A percentile compares a stretch with the other conserved stretches of the same genome.
Conservation (phyloP, 1,140 invertebrate species). For the Lordiphosa collinella region DNA sequence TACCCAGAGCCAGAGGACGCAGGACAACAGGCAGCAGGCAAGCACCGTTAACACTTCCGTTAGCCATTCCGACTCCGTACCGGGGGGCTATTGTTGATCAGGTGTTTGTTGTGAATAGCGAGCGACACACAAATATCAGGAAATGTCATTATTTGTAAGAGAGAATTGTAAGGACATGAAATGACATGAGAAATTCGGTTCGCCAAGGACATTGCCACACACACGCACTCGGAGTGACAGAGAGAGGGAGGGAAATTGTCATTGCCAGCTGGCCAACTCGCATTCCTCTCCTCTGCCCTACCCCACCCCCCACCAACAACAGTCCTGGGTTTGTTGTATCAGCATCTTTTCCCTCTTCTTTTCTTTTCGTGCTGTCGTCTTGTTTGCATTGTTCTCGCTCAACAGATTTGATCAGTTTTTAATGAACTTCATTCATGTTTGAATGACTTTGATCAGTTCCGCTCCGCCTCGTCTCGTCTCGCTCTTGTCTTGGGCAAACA, state of each 20-base stretch:
- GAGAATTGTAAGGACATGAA: slow-evolving; percentile 13
- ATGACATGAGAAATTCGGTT: slow-evolving; percentile 27
- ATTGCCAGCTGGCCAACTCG: slow-evolving; percentile 30
- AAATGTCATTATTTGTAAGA: slow-evolving; percentile 74
- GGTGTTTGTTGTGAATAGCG: slow-evolving; percentile 26
- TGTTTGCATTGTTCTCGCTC: slow-evolving; percentile 77
- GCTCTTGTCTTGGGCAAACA: slow-evolving; percentile 23
- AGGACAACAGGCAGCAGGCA: neutral
- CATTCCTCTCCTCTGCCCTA: neutral
- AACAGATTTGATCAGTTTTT: slow-evolving; percentile 78
- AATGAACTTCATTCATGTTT: slow-evolving; percentile 79
- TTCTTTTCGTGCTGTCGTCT: slow-evolving; percentile 43
- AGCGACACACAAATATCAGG: slow-evolving; percentile 69
- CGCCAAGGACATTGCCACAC: slow-evolving; percentile 54
- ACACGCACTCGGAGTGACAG: neutral
- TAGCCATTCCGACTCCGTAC: slow-evolving; percentile 11
- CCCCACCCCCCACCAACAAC: neutral
- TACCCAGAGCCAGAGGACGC: no score
- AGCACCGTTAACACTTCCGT: slow-evolving; percentile 67
- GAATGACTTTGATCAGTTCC: slow-evolving; percentile 79
- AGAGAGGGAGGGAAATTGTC: slow-evolving; percentile 32
- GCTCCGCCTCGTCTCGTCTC: slow-evolving; percentile 25
- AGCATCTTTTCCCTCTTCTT: slow-evolving; percentile 39
- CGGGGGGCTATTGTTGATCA: slow-evolving; percentile 32
- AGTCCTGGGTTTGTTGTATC: slow-evolving; percentile 44